Evolutionary conservation across 2,797 vertebrate genomes (phyloP), one percentile per base, ranked within the genome.

Genomic region (Streptopelia turtur): DNA sequence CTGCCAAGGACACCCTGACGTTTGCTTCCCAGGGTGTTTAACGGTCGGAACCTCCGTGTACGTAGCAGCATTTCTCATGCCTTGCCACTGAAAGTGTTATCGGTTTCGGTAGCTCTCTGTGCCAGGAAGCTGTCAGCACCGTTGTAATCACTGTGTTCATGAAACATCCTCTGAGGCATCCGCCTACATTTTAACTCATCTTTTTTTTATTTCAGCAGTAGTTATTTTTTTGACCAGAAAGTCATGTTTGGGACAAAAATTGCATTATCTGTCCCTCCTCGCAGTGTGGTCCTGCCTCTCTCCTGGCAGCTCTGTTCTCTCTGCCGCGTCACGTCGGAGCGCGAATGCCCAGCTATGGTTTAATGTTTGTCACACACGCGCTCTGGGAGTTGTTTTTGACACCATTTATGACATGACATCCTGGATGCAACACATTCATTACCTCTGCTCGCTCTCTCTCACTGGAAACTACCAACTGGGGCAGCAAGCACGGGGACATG

Each of bases 61-160:
- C 3, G 3, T 24, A 33, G 20, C 63, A 69, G 77, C 66, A 15
- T 52, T 71, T 60, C 78, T 63, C 11, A 6, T 55, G 85, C 77
- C 95, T 89, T 59, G 61, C 52, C 57, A 74, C 94, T 64, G 52
- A 37, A 70, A 25, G 64, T 13, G 64, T 71, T 91, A 87, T 20
- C 33, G 31, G 24, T 61, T 87, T 79, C 3, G 3, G 66, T 47
- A 78, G 84, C 56, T 84, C 70, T 60, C 53, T 0, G 0, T 85
- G 93, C 95, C 92, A 96, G 92, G 75, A 81, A 95, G 65, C 95
- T 95, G 92, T 96, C 95, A 97, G 83, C 85, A 50, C 5, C 1
- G 79, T 30, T 86, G 74, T 79, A 83, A 94, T 96, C 92, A 39
- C 86, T 43, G 49, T 76, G 85, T 37, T 72, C 69, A 15, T 39